Evolutionary conservation across 2,113 vertebrate genomes (phyloP).

Genomic region (Psilopsiagon aymara): DNA sequence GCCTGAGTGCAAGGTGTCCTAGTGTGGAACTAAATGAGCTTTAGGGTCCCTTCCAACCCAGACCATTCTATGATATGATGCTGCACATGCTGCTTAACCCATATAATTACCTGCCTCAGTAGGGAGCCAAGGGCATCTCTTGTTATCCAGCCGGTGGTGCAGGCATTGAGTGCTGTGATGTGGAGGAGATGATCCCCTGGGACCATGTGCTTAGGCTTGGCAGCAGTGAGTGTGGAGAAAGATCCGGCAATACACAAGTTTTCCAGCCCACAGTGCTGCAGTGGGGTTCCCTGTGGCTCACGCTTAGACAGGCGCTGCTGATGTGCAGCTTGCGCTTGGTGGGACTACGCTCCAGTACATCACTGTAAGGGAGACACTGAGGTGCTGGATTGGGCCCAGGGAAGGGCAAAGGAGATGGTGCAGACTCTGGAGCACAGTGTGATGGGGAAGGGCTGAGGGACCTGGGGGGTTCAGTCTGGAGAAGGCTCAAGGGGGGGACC

Average conservation of each 20-base stretch:
- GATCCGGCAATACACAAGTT: fast-evolving
- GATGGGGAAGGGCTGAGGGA: background rate
- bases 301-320: background rate
- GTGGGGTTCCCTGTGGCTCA: background rate
- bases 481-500: no score
- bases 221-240: background rate
- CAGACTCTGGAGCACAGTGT: background rate
- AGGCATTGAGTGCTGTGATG: background rate
- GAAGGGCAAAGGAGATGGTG: background rate
- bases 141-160: fast-evolving
- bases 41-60: background rate
- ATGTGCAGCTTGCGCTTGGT: fast-evolving
- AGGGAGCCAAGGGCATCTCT: background rate
- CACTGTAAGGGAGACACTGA: background rate
- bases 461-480: no score
- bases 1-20: background rate
- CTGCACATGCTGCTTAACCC: background rate
- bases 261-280: background rate
- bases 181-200: background rate
- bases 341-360: background rate
- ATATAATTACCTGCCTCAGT: background rate
- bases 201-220: background rate
- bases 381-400: background rate
- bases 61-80: background rate
- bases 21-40: background rate